Conservation (phyloP, 2,888 invertebrate species). For the Salpingus planirostris region DNA sequence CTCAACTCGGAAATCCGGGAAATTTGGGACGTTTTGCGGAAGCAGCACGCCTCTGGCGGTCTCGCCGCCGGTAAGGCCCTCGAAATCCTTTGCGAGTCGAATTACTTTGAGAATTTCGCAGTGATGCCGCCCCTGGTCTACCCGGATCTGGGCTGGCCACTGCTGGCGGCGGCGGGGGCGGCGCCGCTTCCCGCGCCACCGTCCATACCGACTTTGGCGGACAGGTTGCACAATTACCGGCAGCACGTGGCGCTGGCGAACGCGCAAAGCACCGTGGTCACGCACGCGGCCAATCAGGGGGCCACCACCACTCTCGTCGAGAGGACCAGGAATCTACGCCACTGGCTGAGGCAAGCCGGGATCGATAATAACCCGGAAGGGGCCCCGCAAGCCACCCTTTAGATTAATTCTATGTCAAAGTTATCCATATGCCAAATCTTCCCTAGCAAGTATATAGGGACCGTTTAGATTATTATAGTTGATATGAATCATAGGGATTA, state of each 20-base stretch:
- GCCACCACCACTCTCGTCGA: constrained; percentile 56
- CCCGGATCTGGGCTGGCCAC: constrained; percentile 49
- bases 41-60: constrained; percentile 46
- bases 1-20: constrained; percentile 62
- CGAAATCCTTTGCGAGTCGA: no score
- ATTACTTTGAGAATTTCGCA: no score
- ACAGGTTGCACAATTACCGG: constrained; percentile 48
- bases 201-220: constrained; percentile 43
- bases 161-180: constrained; percentile 20
- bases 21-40: constrained; percentile 58
- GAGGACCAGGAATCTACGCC: constrained; percentile 54
- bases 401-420: no score
- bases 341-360: constrained; percentile 54
- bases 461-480: no score
- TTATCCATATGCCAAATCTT: no score
- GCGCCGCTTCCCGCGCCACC: constrained; percentile 33
- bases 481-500: no score
- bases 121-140: constrained; percentile 44
- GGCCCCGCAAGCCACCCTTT: constrained; percentile 32
- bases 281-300: constrained; percentile 36
- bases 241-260: constrained; percentile 46
- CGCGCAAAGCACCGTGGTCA: constrained; percentile 42
- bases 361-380: constrained; percentile 24
- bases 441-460: no score
- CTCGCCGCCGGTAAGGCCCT: constrained; percentile 44